A percentile compares a stretch with the other conserved stretches of the same genome.
These are phyloP conservation scores for Bolborhynchus lineola DNA, from an alignment of 2,113 vertebrate genomes.

Conservation along the genomic window DNA sequence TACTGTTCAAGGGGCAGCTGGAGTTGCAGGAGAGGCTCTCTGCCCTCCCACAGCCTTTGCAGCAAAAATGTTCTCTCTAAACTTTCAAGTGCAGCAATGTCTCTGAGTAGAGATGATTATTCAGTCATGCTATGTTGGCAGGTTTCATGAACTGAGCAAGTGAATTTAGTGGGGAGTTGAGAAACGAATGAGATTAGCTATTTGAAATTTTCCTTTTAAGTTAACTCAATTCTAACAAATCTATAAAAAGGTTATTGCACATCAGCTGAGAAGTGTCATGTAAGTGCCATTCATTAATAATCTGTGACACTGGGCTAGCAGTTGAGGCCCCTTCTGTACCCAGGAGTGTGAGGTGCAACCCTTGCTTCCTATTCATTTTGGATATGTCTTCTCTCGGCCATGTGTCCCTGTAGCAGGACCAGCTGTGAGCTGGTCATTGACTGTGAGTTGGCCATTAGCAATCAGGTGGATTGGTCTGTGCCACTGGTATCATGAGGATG, in stretches of 20 bases:
- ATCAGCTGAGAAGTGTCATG: background rate
- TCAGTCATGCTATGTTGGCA: background rate
- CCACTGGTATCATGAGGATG: background rate
- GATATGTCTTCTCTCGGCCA: background rate
- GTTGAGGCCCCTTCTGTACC: fast-evolving
- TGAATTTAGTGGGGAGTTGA: background rate
- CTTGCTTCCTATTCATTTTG: background rate
- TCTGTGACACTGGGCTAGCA: background rate
- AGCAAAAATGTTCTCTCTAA: background rate
- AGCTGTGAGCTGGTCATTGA: background rate
- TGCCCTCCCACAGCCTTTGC: background rate
- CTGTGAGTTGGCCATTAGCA: background rate
- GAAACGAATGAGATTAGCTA: background rate
- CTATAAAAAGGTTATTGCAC: background rate
- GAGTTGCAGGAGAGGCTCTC: background rate
- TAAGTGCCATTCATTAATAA: background rate
- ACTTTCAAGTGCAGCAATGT: background rate
- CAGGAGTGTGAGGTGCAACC: fast-evolving
- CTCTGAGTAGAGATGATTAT: background rate
- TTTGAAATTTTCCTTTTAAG: background rate
- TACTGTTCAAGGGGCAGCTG: background rate
- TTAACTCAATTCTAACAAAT: background rate
- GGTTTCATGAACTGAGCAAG: background rate
- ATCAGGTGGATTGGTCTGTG: background rate
- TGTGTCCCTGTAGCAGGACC: background rate